phyloP scores from a whole-genome alignment of 2,888 invertebrate genomes.

The Polymixis flavicincta region DNA sequence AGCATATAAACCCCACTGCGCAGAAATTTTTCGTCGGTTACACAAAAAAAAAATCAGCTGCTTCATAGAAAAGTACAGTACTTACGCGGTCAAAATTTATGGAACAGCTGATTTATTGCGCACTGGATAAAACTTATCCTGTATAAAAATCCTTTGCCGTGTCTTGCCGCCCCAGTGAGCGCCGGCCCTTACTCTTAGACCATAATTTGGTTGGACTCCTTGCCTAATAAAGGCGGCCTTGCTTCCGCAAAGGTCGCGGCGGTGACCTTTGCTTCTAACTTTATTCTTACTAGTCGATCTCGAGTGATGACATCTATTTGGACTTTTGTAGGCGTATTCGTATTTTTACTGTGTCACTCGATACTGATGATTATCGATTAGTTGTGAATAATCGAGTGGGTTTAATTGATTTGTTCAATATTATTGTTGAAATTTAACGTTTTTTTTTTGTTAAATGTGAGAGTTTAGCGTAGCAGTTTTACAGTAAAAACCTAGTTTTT shows the following conservation, averaged over 20 bases:
- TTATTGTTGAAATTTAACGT: background rate
- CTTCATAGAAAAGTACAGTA: too few species aligned
- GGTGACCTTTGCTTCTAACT: conserved; percentile 77
- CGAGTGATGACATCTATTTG: conserved; percentile 78
- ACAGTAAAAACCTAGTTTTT: background rate
- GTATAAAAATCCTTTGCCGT: background rate
- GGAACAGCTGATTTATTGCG: too few species aligned
- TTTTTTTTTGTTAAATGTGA: background rate
- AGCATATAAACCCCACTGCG: too few species aligned
- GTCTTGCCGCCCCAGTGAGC: background rate
- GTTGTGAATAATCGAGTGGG: background rate
- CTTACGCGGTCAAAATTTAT: too few species aligned
- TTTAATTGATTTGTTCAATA: background rate
- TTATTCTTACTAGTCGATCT: conserved; percentile 67
- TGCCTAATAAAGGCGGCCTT: conserved; percentile 77
- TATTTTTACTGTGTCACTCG: conserved; percentile 68
- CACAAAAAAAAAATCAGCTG: too few species aligned
- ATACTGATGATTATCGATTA: conserved; percentile 50
- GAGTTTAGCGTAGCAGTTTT: background rate
- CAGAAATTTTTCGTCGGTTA: too few species aligned
- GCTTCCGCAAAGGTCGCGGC: conserved; percentile 84
- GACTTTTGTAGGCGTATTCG: conserved; percentile 60
- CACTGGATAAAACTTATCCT: too few species aligned
- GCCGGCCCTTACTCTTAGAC: conserved; percentile 43
- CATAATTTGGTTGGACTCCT: conserved; percentile 58